Percentiles rank a stretch among this genome's conserved stretches.
These are phyloP conservation scores for Arge pagana DNA, from an alignment of 2,888 invertebrate genomes.

Conservation along the genomic window DNA sequence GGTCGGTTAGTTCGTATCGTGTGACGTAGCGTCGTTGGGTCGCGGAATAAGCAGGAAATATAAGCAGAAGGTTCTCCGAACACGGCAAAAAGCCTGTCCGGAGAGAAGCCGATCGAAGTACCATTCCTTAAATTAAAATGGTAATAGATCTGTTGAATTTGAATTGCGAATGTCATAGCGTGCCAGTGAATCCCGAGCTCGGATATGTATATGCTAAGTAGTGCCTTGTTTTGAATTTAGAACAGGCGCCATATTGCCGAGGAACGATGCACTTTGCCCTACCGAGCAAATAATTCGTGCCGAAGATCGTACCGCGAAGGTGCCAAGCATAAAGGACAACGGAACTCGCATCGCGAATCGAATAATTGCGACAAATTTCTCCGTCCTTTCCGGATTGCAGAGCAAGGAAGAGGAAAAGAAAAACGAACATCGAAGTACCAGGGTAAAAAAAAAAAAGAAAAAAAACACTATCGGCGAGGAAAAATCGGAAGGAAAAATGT, in stretches of 20 bases:
- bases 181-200: slow-evolving; percentile 40
- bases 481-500: too few relatives aligned
- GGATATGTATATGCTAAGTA: slow-evolving; percentile 58
- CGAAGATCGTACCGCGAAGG: too few relatives aligned
- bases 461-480: too few relatives aligned
- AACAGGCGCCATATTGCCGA: slow-evolving; percentile 57
- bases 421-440: too few relatives aligned
- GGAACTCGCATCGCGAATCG: too few relatives aligned
- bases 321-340: too few relatives aligned
- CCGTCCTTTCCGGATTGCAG: too few relatives aligned
- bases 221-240: slow-evolving; percentile 58
- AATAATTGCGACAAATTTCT: too few relatives aligned
- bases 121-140: slow-evolving; percentile 54
- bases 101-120: not conserved
- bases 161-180: slow-evolving; percentile 59
- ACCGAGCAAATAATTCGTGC: slow-evolving; percentile 44
- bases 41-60: not conserved
- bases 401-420: too few relatives aligned
- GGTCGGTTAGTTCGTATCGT: too few relatives aligned
- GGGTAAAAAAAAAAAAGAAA: too few relatives aligned
- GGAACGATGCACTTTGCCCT: slow-evolving; percentile 54
- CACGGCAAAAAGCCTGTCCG: not conserved
- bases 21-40: not conserved
- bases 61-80: not conserved
- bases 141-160: slow-evolving; percentile 58